These are phyloP conservation scores for silkworm (Bombyx mori) DNA, from an alignment of 1,140 invertebrate species.

Conservation along the genomic window ASM3026992v2 NC_085107.1:13574501-13575000, in stretches of 20 bases:
- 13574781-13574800: too few relatives aligned
- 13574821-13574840: constrained; percentile 26
- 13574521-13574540: constrained; percentile 26
- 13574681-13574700: constrained; percentile 32
- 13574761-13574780: too few relatives aligned
- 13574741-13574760: background rate
- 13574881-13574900: constrained; percentile 37
- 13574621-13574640: constrained; percentile 1
- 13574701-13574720: constrained; percentile 10
- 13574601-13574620: constrained; percentile 16
- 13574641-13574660: background rate
- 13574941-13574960: background rate
- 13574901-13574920: constrained; percentile 57
- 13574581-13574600: constrained; percentile 24
- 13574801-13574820: constrained; percentile 22
- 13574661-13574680: constrained; percentile 1
- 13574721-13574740: constrained; percentile 3
- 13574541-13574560: constrained; percentile 32
- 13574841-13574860: constrained; percentile 31
- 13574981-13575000: background rate
- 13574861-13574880: constrained; percentile 49
- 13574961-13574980: background rate
- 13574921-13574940: constrained; percentile 48
- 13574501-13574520: constrained; percentile 23
- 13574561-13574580: constrained; percentile 38